Evolutionary conservation across 2,113 vertebrate species (phyloP).

Genomic region (Trochalopteron elliotii): DNA sequence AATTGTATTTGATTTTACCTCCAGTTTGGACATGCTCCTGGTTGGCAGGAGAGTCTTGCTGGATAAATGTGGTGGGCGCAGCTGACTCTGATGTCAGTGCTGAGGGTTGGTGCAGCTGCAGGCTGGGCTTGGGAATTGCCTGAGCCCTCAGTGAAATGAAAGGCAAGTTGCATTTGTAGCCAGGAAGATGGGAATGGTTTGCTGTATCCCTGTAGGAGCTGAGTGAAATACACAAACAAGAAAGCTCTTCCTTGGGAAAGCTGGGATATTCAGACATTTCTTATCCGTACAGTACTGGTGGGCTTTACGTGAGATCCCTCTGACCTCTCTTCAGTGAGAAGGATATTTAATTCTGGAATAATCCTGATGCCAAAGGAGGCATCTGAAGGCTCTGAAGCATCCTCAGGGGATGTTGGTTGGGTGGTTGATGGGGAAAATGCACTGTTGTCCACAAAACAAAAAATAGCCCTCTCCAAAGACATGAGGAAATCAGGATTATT

Average conservation of each 20-base stretch:
- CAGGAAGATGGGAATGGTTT: background rate
- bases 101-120: background rate
- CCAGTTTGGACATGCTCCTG: background rate
- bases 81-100: background rate
- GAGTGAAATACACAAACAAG: rapidly evolving
- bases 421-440: background rate
- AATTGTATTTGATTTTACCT: background rate
- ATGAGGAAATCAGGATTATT: background rate
- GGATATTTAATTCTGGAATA: background rate
- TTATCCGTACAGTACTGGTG: rapidly evolving
- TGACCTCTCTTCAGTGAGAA: background rate
- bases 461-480: background rate
- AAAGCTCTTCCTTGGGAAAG: background rate
- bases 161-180: background rate
- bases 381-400: background rate
- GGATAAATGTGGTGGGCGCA: background rate
- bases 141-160: background rate
- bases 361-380: background rate
- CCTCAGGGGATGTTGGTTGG: background rate
- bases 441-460: background rate
- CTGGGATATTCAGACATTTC: background rate
- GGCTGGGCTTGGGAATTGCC: background rate
- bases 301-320: background rate
- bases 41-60: background rate
- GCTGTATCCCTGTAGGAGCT: background rate